A percentile compares a stretch with the other conserved stretches of the same genome.
These are phyloP conservation scores for Acleris sparsana DNA, from an alignment of 2,888 invertebrate genomes.

Conservation along the genomic window DNA sequence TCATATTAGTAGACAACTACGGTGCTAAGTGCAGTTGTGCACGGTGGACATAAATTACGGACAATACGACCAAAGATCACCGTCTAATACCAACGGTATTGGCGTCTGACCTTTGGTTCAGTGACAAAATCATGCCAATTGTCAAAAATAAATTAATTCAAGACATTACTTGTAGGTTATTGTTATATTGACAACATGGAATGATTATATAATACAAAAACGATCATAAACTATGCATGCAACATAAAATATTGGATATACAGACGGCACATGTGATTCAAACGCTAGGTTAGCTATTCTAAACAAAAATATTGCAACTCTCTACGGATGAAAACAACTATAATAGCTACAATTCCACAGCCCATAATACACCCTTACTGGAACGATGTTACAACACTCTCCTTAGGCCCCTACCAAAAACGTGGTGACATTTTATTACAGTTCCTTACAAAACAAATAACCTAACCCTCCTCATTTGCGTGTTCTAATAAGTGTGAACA, in stretches of 20 bases:
- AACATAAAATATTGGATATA: slow-evolving; percentile 51
- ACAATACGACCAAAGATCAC: slow-evolving; percentile 20
- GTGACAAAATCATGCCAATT: slow-evolving; percentile 18
- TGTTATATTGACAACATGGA: slow-evolving; percentile 6
- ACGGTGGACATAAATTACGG: slow-evolving; percentile 41
- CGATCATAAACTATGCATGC: slow-evolving; percentile 61
- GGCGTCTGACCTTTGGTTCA: slow-evolving; percentile 5
- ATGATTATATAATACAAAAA: slow-evolving; percentile 18
- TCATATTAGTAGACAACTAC: slow-evolving; percentile 69
- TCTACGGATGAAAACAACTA: slow-evolving; percentile 10
- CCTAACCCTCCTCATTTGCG: too few relatives aligned
- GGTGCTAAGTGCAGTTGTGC: slow-evolving; percentile 65
- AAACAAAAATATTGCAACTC: slow-evolving; percentile 13
- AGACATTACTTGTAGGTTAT: too few relatives aligned
- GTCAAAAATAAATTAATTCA: neutral
- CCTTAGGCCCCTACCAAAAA: slow-evolving; percentile 1
- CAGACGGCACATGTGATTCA: slow-evolving; percentile 41
- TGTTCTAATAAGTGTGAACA: too few relatives aligned
- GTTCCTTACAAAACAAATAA: too few relatives aligned
- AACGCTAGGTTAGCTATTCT: slow-evolving; percentile 42
- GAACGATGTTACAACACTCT: slow-evolving; percentile 13
- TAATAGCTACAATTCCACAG: slow-evolving; percentile 8
- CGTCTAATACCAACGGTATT: neutral
- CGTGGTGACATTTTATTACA: slow-evolving; percentile 5
- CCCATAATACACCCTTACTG: neutral